These are phyloP conservation scores for Ferdinandea cuprea DNA, from an alignment of 2,888 invertebrate species.

Conservation along the genomic window DNA sequence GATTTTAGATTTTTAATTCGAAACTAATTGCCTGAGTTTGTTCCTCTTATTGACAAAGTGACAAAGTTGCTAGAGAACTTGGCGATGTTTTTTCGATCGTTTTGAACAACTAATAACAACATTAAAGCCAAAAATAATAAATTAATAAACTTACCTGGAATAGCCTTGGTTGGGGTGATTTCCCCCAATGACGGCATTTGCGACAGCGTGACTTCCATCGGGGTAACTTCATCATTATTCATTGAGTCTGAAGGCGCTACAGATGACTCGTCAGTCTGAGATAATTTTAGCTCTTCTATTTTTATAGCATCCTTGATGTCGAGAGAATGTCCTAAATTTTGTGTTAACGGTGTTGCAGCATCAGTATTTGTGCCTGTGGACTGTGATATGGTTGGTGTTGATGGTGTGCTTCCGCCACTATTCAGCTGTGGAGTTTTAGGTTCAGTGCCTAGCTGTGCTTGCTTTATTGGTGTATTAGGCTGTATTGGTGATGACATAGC, in stretches of 20 bases:
- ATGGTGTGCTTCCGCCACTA: slow-evolving; percentile 53
- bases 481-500: slow-evolving; percentile 75
- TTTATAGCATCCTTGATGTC: slow-evolving; percentile 43
- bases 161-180: slow-evolving; percentile 61
- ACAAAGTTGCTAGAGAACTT: too few relatives aligned
- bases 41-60: too few relatives aligned
- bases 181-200: slow-evolving; percentile 56
- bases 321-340: slow-evolving; percentile 15
- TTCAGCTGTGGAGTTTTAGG: slow-evolving; percentile 48
- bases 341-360: slow-evolving; percentile 62
- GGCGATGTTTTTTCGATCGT: too few relatives aligned
- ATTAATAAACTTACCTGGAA: slow-evolving; percentile 37
- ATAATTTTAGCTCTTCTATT: slow-evolving; percentile 28
- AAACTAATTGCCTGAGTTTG: too few relatives aligned
- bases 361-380: slow-evolving; percentile 35
- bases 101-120: too few relatives aligned
- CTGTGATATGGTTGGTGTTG: slow-evolving; percentile 55
- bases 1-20: too few relatives aligned
- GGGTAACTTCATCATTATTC: slow-evolving; percentile 76
- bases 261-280: slow-evolving; percentile 42
- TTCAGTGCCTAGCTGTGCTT: slow-evolving; percentile 37
- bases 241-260: slow-evolving; percentile 47
- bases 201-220: slow-evolving; percentile 77
- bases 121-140: too few relatives aligned
- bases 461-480: slow-evolving; percentile 78